Conservation (phyloP, 2,113 vertebrate species). For the Chelonoidis abingdonii region DNA sequence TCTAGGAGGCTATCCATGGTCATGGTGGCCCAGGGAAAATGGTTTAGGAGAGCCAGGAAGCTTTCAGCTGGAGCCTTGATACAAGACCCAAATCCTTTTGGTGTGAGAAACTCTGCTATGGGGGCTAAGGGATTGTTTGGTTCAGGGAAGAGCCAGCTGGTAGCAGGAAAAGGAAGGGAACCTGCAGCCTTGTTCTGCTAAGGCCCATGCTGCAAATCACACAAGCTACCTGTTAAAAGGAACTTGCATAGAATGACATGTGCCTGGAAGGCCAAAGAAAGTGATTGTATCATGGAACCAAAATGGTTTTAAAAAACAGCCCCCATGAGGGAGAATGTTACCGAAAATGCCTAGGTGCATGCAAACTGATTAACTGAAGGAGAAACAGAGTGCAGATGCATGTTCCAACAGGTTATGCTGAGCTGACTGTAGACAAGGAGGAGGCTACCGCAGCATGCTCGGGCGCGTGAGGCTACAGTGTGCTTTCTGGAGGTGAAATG, state of each 20-base stretch:
- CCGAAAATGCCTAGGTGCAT: neutral
- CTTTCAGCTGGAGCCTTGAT: neutral
- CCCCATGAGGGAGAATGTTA: neutral
- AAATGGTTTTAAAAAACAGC: neutral
- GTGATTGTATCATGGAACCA: neutral
- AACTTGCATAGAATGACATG: neutral
- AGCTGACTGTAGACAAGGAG: neutral
- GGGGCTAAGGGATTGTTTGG: neutral
- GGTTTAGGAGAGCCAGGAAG: neutral
- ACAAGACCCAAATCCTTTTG: neutral
- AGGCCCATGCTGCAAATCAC: neutral
- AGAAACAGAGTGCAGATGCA: neutral
- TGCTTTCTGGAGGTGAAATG: neutral
- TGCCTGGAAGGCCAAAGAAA: neutral
- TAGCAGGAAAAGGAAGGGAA: neutral
- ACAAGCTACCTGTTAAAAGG: neutral
- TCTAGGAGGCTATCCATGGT: neutral
- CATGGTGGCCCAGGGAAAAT: neutral
- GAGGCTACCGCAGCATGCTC: neutral
- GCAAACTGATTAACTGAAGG: neutral
- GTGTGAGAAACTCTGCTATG: neutral
- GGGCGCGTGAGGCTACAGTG: neutral
- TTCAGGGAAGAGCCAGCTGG: neutral
- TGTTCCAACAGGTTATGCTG: neutral
- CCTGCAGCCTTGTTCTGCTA: neutral